These are phyloP conservation scores for Caenorhabditis sinica DNA, from an alignment of 2,888 invertebrate genomes.

Conservation along the genomic window DNA sequence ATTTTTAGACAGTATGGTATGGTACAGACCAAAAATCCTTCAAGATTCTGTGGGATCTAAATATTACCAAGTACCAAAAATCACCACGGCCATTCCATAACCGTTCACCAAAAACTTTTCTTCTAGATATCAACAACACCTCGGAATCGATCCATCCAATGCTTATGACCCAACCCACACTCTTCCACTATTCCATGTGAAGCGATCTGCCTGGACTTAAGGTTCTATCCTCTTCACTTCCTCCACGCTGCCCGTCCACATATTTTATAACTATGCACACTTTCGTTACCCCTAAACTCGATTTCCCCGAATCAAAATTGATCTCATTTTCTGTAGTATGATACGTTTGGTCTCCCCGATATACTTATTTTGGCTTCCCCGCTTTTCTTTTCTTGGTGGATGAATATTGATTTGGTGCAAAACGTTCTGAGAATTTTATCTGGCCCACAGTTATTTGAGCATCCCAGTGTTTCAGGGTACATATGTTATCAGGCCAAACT, in stretches of 20 bases:
- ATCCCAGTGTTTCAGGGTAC: too few relatives aligned
- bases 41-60: too few relatives aligned
- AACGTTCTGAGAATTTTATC: too few relatives aligned
- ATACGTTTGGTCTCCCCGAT: background rate
- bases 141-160: constrained; percentile 64
- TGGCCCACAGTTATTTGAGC: too few relatives aligned
- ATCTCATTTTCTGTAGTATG: background rate
- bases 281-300: background rate
- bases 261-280: background rate
- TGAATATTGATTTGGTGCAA: too few relatives aligned
- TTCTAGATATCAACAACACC: constrained; percentile 66
- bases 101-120: too few relatives aligned
- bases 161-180: constrained; percentile 66
- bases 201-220: constrained; percentile 73
- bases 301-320: background rate
- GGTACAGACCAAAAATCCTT: too few relatives aligned
- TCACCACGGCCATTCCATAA: too few relatives aligned
- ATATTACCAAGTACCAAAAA: too few relatives aligned
- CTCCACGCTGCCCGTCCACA: background rate
- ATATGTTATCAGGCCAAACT: too few relatives aligned
- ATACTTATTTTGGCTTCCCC: background rate
- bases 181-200: constrained; percentile 70
- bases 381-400: too few relatives aligned
- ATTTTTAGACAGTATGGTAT: background rate
- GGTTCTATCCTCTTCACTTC: background rate